A percentile compares a stretch with the other conserved stretches of the same genome.
Conservation (phyloP, 2,888 invertebrate species). For the Folsomia manolachei region DNA sequence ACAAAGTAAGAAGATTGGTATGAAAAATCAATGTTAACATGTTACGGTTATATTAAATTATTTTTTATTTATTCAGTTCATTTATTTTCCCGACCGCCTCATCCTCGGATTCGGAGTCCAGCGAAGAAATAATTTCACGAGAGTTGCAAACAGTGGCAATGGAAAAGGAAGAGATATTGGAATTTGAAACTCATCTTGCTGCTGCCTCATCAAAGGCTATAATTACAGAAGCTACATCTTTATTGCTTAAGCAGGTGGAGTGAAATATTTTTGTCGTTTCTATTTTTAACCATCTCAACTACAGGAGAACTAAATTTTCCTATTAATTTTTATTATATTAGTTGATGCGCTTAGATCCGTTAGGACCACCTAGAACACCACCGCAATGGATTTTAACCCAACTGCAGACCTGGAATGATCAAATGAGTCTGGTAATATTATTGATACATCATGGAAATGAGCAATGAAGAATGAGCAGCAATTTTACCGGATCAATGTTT, state of each 20-base stretch:
- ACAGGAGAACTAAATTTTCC: too few relatives aligned
- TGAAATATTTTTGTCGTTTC: conserved; percentile 9
- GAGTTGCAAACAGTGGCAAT: conserved; percentile 67
- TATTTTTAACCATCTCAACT: not conserved
- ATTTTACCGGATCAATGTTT: too few relatives aligned
- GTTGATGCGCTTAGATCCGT: conserved; percentile 80
- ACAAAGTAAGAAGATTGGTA: conserved; percentile 67
- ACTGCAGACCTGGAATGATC: conserved; percentile 71
- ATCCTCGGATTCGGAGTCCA: conserved; percentile 60
- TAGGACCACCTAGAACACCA: conserved; percentile 77
- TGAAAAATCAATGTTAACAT: not conserved
- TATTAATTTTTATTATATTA: conserved; percentile 52
- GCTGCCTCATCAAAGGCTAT: conserved; percentile 82
- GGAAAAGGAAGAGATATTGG: conserved; percentile 75
- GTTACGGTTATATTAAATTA: not conserved
- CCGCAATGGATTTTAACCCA: conserved; percentile 74
- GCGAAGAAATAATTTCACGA: conserved; percentile 63
- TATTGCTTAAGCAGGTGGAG: conserved; percentile 77
- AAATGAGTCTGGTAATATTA: conserved; percentile 74
- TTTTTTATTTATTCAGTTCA: conserved; percentile 57
- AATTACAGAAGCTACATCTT: conserved; percentile 84
- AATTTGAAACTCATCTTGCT: conserved; percentile 89
- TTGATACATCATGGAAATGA: too few relatives aligned
- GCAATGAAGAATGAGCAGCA: too few relatives aligned
- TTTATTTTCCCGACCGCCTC: conserved; percentile 69